Base-by-base conservation (phyloP, 2,888 invertebrate genomes). In the Acrobasis suavella region DNA sequence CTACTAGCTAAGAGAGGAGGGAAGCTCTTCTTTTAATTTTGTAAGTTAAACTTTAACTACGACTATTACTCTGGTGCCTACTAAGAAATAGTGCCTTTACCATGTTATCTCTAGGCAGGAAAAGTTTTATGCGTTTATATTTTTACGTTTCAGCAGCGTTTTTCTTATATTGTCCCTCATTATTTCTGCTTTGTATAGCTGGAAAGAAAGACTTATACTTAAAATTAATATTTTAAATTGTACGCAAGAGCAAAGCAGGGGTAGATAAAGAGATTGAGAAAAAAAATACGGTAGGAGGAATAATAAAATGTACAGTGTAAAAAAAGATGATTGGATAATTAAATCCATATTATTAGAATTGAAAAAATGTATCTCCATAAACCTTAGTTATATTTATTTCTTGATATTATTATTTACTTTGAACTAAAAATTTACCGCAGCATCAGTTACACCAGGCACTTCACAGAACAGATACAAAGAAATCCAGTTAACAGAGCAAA, bases 401-500 rank as follows among this genome's bases (percentile, higher is more conserved):
- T 22, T 42, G 5, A 9, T 39, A 39, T 39, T 50, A 9, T 17
- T 52, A 52, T 32, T 52, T 32, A 37, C 9, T 52, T 32, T 52
- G 12, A 14, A 22, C 52, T 32, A 6, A 32, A 52, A 5, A 52
- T 52, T 8, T 3, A 22, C 32, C 14, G n/a, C 32, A 17, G 56
- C 9, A 22, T 56, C 56, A 16, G 56, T 56, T 56, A 56, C 56
- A 56, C 17, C 22, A 56, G 22, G 42, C 42, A 42, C 56, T 56
- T 42, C 42, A 56, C 17, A 42, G 39, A 56, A 17, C 17, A 42
- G 56, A 56, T 56, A 56, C 56, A 56, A 56, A 56, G 56, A 42
- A 56, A 56, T 16, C 56, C 56, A 56, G 56, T 56, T 56, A 56
- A 56, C 56, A 56, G 42, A 56, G 22, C 38, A 56, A 56, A 56